These are phyloP conservation scores for Rhamnusium bicolor DNA, from an alignment of 2,888 invertebrate species.

Conservation along the genomic window DNA sequence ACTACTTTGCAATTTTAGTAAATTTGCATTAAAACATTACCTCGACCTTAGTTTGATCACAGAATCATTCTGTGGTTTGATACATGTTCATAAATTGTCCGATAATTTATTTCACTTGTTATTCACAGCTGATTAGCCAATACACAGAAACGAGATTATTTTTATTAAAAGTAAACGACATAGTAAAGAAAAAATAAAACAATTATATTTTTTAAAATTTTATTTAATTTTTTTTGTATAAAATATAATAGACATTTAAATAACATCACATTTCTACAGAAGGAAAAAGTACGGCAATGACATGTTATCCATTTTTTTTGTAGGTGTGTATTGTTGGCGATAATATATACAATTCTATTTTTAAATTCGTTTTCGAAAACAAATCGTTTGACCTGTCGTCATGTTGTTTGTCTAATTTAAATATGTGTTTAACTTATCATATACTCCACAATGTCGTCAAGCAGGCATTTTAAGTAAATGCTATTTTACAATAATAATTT, in stretches of 20 bases:
- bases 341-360: too few relatives aligned
- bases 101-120: neutral
- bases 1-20: neutral
- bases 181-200: neutral
- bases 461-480: too few relatives aligned
- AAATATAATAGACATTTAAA: neutral
- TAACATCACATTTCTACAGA: neutral
- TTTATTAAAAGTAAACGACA: neutral
- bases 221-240: neutral
- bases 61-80: neutral
- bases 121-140: neutral
- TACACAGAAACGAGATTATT: neutral
- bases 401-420: too few relatives aligned
- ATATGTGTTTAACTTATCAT: too few relatives aligned
- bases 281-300: too few relatives aligned
- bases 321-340: too few relatives aligned
- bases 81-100: neutral
- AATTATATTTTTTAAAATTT: neutral
- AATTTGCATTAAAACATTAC: neutral
- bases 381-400: too few relatives aligned
- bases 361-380: too few relatives aligned
- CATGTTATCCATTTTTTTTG: too few relatives aligned
- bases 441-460: too few relatives aligned
- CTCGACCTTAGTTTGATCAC: neutral
- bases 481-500: too few relatives aligned